Percentiles rank a stretch among this genome's conserved stretches.
Evolutionary conservation across 2,888 invertebrate genomes (phyloP).

Genomic region (Chrysopilus asiliformis): DNA sequence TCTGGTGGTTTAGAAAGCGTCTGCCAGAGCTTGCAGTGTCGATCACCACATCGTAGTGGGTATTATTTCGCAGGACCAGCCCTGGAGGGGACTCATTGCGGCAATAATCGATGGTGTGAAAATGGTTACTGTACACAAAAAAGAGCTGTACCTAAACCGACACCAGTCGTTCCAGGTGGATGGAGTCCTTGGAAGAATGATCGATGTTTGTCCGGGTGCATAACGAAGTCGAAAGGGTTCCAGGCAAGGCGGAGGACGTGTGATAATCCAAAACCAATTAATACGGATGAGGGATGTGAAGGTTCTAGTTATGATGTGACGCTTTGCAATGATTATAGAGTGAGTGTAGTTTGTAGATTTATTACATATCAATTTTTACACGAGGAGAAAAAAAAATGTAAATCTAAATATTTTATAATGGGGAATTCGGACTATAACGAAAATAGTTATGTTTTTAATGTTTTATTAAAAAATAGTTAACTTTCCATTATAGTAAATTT

Average conservation of each 20-base stretch:
- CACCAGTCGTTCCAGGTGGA: constrained; percentile 37
- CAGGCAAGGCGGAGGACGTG: constrained; percentile 45
- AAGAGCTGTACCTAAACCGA: constrained; percentile 23
- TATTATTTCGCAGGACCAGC: constrained; percentile 70
- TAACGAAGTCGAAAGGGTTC: constrained; percentile 47
- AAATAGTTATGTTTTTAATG: too few relatives aligned
- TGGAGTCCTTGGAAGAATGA: constrained; percentile 53
- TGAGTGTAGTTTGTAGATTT: too few relatives aligned
- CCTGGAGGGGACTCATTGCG: constrained; percentile 67
- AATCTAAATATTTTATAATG: too few relatives aligned
- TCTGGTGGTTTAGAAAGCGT: constrained; percentile 35
- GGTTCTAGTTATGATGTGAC: constrained; percentile 50
- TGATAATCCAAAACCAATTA: constrained; percentile 37
- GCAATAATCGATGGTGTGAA: constrained; percentile 50
- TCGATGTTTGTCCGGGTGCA: constrained; percentile 53
- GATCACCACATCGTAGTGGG: constrained; percentile 56
- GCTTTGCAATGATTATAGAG: constrained; percentile 46
- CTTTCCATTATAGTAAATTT: too few relatives aligned
- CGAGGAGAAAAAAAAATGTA: too few relatives aligned
- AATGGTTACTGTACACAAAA: constrained; percentile 47
- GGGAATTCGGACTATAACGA: too few relatives aligned
- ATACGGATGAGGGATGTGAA: constrained; percentile 44
- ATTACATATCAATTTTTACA: too few relatives aligned
- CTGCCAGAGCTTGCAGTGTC: constrained; percentile 56
- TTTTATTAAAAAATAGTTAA: too few relatives aligned